phyloP scores from a whole-genome alignment of 2,888 invertebrate species.

The Leptinotarsa juncta region DNA sequence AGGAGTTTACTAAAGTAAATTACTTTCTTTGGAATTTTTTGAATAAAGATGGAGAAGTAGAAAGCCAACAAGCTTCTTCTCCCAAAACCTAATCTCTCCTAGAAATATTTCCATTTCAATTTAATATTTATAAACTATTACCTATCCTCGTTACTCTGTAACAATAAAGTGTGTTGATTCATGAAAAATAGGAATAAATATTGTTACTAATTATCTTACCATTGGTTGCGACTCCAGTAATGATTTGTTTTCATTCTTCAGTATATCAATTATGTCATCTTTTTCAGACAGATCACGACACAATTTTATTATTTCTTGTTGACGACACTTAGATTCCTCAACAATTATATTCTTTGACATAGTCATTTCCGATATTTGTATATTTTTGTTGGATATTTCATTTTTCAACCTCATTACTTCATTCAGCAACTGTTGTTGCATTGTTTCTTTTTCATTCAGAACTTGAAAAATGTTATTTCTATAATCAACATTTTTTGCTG shows the following conservation, averaged over 20 bases:
- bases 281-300: background rate
- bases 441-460: background rate
- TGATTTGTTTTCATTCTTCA: background rate
- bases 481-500: background rate
- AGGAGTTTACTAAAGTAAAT: too few relatives aligned
- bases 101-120: too few relatives aligned
- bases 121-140: too few relatives aligned
- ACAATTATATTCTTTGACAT: background rate
- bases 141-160: too few relatives aligned
- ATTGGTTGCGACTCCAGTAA: background rate
- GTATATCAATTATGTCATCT: background rate
- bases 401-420: background rate
- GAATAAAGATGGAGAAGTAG: too few relatives aligned
- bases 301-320: background rate
- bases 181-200: background rate
- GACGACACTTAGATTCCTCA: background rate
- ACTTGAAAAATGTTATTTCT: background rate
- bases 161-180: background rate
- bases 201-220: background rate
- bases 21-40: too few relatives aligned
- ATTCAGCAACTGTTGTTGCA: background rate
- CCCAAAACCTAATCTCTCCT: too few relatives aligned
- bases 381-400: background rate
- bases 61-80: too few relatives aligned
- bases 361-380: background rate